Base-by-base conservation (phyloP, 64 coral and sea anemone genomes). In the Cladopsammia gracilis region DNA sequence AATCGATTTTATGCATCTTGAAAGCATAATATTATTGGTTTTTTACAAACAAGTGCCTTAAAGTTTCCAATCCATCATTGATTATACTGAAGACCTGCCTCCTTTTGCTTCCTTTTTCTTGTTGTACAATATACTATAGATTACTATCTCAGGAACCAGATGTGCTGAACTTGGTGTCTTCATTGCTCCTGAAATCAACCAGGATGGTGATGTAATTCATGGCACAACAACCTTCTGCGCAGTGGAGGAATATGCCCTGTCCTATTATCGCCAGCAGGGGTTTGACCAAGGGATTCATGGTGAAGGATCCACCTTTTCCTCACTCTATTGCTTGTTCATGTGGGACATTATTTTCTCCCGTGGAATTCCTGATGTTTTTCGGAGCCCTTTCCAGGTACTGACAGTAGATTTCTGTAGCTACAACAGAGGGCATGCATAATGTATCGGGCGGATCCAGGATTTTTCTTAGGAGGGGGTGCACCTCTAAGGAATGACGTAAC, bases 231-330 rank as follows among this genome's bases (percentile, higher is more conserved):
- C 81, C 13, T 99, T 81, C 77, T 90, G 88, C 54, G 78, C 75
- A 48, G 98, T 99, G 7, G 98, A 99, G 64, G 98, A 99, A 54
- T 94, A 94, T 56, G 78, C 91, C 0, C 71, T 99, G 70, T 75
- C 87, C 1, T 81, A 99, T 74, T 99, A 96, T 82, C 76, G 94
- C 5, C 92, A 89, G 53, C 76, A 99, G 51, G 98, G 98, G 6
- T 99, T 91, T 60, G 88, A 99, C 25, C 94, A 96, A 70, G 98
- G 98, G 10, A 90, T 99, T 26, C 98, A 99, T 75, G 95, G 98
- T 0, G 98, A 99, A 58, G 90, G 94, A 3, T 87, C 91, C 14
- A 93, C 95, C 6, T 99, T 89, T 25, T 94, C 87, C 43, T 89
- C 88, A 6, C 57, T 99, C 11, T 96, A 91, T 73, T 83, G 87